Percentiles rank a stretch among this genome's conserved stretches.
phyloP scores from a whole-genome alignment of 1,140 invertebrate species.

The Drosophila elegans region DNA sequence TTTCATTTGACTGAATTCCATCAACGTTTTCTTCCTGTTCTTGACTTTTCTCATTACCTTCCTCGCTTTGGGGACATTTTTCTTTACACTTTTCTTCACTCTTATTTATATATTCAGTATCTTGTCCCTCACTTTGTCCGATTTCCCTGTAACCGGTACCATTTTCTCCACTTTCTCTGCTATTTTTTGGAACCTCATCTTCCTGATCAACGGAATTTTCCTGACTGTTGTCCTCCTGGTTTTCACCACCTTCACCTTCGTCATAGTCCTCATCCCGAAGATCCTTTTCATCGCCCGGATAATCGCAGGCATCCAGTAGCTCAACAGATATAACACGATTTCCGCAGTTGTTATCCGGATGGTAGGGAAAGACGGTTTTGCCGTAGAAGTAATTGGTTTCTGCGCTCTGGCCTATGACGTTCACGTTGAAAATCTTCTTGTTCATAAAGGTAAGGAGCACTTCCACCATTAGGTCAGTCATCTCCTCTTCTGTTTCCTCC shows the following conservation, averaged over 20 bases:
- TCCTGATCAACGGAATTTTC: background rate
- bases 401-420: slow-evolving; percentile 76
- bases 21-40: slow-evolving; percentile 1
- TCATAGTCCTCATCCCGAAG: slow-evolving; percentile 16
- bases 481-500: slow-evolving; percentile 79
- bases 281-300: slow-evolving; percentile 20
- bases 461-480: slow-evolving; percentile 79
- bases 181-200: background rate
- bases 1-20: background rate
- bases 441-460: slow-evolving; percentile 72
- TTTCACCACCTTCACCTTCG: background rate
- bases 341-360: slow-evolving; percentile 80
- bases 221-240: background rate
- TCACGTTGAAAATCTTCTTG: slow-evolving; percentile 78
- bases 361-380: slow-evolving; percentile 76
- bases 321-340: slow-evolving; percentile 77
- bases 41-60: background rate
- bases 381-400: slow-evolving; percentile 64
- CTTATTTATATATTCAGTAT: background rate
- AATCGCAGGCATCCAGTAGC: slow-evolving; percentile 72
- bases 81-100: background rate
- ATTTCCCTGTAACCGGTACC: background rate
- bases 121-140: background rate
- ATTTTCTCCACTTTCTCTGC: background rate
- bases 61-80: background rate